A percentile compares a stretch with the other conserved stretches of the same genome.
phyloP scores from a whole-genome alignment of 2,113 vertebrate species.

The Rhea americana region DNA sequence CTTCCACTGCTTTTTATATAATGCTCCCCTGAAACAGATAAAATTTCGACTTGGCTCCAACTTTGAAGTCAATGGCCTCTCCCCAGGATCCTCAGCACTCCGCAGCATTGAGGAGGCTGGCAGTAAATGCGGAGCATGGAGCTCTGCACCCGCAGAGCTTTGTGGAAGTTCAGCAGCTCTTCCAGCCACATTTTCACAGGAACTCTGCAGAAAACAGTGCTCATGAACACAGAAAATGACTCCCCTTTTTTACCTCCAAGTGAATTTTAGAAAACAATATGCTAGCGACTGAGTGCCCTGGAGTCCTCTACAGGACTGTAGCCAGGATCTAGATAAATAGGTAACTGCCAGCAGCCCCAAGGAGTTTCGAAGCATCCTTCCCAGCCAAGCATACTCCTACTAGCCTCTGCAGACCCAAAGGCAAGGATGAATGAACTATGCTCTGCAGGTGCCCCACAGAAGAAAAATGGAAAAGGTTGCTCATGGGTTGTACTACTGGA shows the following conservation, averaged over 20 bases:
- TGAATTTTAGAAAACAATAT: neutral
- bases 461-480: neutral
- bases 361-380: neutral
- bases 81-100: neutral
- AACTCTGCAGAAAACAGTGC: neutral
- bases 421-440: neutral
- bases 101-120: neutral
- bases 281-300: accelerated
- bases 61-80: neutral
- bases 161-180: neutral
- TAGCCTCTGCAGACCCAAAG: neutral
- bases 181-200: neutral
- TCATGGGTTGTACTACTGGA: accelerated
- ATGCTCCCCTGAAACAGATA: neutral
- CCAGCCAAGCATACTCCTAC: neutral
- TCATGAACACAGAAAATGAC: neutral
- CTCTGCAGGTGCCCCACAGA: neutral
- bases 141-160: neutral
- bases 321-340: neutral
- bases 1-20: neutral
- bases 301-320: neutral
- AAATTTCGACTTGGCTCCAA: neutral
- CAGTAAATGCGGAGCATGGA: neutral
- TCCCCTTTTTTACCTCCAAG: neutral
- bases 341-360: neutral